These are phyloP conservation scores for Cerastis rubricosa DNA, from an alignment of 2,888 invertebrate genomes.

Conservation along the genomic window DNA sequence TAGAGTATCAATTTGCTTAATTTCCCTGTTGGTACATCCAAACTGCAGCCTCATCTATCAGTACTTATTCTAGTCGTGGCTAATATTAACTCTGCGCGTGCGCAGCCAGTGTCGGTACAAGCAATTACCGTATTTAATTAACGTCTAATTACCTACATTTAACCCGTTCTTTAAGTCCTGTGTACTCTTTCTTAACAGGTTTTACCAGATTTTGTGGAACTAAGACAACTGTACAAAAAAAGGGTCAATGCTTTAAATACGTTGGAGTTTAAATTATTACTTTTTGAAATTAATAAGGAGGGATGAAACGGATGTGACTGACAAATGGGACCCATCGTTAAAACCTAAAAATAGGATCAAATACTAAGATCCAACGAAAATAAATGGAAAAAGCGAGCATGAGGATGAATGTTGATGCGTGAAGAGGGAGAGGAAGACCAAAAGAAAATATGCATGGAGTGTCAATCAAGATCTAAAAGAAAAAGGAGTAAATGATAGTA, in stretches of 20 bases:
- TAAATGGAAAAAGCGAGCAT: no score
- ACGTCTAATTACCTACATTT: constrained; percentile 24
- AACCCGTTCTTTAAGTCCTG: constrained; percentile 7
- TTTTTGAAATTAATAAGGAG: no score
- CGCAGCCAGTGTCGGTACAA: background rate
- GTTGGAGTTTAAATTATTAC: background rate
- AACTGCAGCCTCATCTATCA: background rate
- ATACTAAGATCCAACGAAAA: no score
- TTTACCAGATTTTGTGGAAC: constrained; percentile 16
- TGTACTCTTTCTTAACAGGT: constrained; percentile 2
- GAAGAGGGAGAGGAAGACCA: no score
- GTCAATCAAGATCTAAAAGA: no score
- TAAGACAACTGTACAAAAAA: background rate
- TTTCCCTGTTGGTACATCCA: constrained; percentile 3
- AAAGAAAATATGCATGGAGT: no score
- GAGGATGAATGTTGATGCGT: no score
- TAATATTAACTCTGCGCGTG: constrained; percentile 36
- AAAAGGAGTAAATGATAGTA: no score
- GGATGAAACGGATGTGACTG: no score
- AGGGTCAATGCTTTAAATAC: background rate
- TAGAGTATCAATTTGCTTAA: background rate
- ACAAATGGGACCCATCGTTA: no score
- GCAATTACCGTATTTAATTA: constrained; percentile 48
- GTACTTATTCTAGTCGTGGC: background rate
- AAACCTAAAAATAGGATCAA: no score